These are phyloP conservation scores for Actenoides hombroni DNA, from an alignment of 2,113 vertebrate genomes.

Conservation along the genomic window DNA sequence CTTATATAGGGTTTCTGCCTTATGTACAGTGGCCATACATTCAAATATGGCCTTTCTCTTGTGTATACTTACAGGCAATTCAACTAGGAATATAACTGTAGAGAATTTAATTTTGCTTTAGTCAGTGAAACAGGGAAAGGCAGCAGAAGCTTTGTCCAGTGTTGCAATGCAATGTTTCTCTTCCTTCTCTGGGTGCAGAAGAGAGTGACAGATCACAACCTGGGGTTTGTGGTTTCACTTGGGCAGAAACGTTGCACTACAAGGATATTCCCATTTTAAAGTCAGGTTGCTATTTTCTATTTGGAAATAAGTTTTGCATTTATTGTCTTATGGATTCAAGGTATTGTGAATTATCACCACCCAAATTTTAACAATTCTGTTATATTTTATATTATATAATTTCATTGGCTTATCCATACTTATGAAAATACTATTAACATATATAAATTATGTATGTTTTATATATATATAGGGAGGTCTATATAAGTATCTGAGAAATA, in stretches of 20 bases:
- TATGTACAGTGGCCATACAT: not conserved
- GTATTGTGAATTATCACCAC: not conserved
- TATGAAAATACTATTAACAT: not conserved
- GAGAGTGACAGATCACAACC: rapidly evolving
- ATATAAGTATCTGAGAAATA: not conserved
- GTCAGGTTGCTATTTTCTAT: not conserved
- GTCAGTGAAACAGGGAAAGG: not conserved
- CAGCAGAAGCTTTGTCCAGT: not conserved
- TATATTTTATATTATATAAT: not conserved
- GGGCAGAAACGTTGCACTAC: not conserved
- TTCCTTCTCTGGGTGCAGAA: not conserved
- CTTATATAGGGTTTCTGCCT: not conserved
- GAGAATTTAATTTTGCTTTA: not conserved
- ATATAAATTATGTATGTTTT: not conserved
- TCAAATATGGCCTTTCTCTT: not conserved
- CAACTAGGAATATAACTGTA: not conserved
- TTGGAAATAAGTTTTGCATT: not conserved
- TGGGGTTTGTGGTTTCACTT: not conserved
- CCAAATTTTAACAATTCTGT: not conserved
- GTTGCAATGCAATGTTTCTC: not conserved
- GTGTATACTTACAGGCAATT: not conserved
- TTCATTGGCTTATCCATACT: not conserved
- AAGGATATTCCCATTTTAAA: not conserved
- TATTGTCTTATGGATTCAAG: not conserved
- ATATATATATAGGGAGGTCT: not conserved